Evolutionary conservation across 2,113 vertebrate species (phyloP).

Genomic region (Bolborhynchus lineola): DNA sequence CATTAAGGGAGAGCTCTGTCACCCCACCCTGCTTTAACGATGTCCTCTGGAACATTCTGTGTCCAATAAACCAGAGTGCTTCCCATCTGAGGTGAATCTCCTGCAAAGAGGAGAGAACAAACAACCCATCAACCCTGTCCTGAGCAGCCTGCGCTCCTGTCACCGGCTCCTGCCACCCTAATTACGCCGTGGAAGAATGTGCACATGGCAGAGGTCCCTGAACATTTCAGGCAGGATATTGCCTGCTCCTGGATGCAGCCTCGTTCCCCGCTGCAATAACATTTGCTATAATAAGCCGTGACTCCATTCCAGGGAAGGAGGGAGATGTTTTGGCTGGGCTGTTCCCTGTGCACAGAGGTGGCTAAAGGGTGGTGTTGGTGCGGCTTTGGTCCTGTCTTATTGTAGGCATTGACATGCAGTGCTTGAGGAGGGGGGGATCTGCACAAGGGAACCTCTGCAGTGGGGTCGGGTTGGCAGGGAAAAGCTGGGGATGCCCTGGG

Average conservation of each 20-base stretch:
- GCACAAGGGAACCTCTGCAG: fast-evolving
- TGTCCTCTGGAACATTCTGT: neutral
- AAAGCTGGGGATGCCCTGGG: neutral
- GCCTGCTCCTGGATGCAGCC: slow-evolving; percentile 48
- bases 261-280: neutral
- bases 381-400: neutral
- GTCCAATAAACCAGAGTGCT: neutral
- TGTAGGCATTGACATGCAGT: fast-evolving
- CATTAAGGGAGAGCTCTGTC: neutral
- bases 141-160: neutral
- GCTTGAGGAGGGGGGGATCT: neutral
- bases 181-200: neutral
- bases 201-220: slow-evolving; percentile 24
- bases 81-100: neutral
- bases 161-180: slow-evolving; percentile 2
- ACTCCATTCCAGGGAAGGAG: neutral
- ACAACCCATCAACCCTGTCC: fast-evolving
- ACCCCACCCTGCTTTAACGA: slow-evolving; percentile 5
- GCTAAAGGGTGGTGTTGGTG: neutral
- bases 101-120: neutral
- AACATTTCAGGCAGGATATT: slow-evolving; percentile 56
- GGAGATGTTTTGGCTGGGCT: neutral
- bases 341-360: neutral
- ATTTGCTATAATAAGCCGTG: neutral
- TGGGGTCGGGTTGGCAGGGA: neutral